Evolutionary conservation across 2,888 invertebrate species (phyloP), one percentile per base, ranked within the genome.

Genomic region (Diadegma fenestrale): DNA sequence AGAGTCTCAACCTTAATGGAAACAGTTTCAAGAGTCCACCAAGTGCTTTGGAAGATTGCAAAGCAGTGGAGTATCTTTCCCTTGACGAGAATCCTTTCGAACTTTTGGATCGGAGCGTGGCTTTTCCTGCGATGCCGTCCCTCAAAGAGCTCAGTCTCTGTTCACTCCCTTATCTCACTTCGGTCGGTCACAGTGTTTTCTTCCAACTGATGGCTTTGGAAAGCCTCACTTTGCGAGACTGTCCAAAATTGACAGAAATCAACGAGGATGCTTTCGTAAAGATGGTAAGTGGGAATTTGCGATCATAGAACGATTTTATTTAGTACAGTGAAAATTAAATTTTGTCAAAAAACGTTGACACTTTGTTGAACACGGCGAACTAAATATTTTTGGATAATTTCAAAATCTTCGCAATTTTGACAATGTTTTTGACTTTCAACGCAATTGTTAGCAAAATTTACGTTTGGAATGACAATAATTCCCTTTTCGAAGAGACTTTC

Each of bases 21-120:
- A 97, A 97, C 93, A 91, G 94, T 37, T 95, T 97, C 19, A 92
- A 92, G 0, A 92, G 93, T 0, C 92, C 97, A 0, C 97, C 97
- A 0, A 93, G 94, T 8, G 96, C 96, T 43, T 90, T 98, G 26
- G 94, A 94, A 0, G 95, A 96, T 81, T 95, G 96, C 0, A 95
- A 95, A 79, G 95, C 95, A 86, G 93, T 98, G 73, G 93, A 96
- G 77, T 95, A 93, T 71, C 93, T 98, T 12, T 95, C 95, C 77
- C 92, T 98, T 30, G 96, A 97, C 89, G 96, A 96, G 86, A 97
- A 97, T 92, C 96, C 96, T 0, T 96, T 98, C 73, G 92, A 92
- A 2, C 94, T 94, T 79, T 89, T 97, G 19, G 95, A 95, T 7
- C 91, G 91, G 73, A 88, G 90, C 0, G 94, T 94, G 22, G 95